Evolutionary conservation across 2,888 invertebrate species (phyloP).

Genomic region (Limnephilus lunatus): DNA sequence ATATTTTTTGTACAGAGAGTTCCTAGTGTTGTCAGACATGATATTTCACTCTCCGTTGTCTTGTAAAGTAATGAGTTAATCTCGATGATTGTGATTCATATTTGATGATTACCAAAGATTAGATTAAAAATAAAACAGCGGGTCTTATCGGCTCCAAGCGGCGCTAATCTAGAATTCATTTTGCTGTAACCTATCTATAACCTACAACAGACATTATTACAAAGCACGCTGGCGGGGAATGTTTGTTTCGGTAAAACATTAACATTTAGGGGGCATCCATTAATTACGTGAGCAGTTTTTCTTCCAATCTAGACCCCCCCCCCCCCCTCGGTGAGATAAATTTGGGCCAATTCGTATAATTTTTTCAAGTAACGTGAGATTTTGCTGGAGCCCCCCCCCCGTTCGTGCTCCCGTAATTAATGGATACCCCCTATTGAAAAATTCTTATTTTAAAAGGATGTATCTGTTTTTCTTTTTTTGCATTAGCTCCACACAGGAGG

Average conservation of each 20-base stretch:
- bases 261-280: no score
- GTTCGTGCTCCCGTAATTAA: no score
- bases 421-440: no score
- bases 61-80: neutral
- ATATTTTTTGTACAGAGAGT: neutral
- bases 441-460: no score
- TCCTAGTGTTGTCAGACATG: neutral
- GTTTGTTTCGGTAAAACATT: neutral
- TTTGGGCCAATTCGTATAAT: no score
- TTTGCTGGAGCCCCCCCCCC: no score
- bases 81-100: neutral
- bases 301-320: no score
- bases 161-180: neutral
- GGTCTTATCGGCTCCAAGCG: neutral
- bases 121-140: neutral
- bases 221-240: neutral
- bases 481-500: no score
- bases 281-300: no score
- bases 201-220: neutral
- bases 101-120: neutral
- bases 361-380: no score
- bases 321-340: no score
- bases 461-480: no score
- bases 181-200: neutral
- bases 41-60: neutral